Percentiles rank a stretch among this genome's conserved stretches.
Conservation (phyloP, 2,888 invertebrate genomes). For the Drosophila lutescens region DNA sequence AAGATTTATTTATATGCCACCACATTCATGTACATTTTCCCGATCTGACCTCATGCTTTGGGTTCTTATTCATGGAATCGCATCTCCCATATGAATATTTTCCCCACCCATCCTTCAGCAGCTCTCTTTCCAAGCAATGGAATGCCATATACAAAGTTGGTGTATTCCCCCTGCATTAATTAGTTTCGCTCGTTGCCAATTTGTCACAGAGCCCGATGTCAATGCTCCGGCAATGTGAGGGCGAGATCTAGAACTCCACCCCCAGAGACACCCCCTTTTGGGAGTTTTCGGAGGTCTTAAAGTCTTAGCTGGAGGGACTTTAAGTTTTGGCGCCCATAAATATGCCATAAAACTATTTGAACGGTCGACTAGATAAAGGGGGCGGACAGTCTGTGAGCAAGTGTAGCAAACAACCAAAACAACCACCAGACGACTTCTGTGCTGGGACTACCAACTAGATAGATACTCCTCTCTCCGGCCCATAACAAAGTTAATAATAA, state of each 20-base stretch:
- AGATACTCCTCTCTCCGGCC: conserved; percentile 46
- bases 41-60: background rate
- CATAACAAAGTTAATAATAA: conserved; percentile 78
- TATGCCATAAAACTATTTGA: conserved; percentile 77
- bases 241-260: conserved; percentile 14
- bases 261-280: conserved; percentile 10
- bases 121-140: conserved; percentile 14
- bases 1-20: background rate
- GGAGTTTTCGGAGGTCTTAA: conserved; percentile 56
- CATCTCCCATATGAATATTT: conserved; percentile 26
- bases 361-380: conserved; percentile 69
- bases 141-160: conserved; percentile 43
- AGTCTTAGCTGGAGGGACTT: conserved; percentile 63
- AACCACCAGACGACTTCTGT: conserved; percentile 57
- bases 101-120: background rate
- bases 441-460: conserved; percentile 48
- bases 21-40: background rate
- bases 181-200: conserved; percentile 66
- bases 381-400: conserved; percentile 57
- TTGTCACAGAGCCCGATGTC: conserved; percentile 61
- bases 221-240: conserved; percentile 34
- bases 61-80: background rate
- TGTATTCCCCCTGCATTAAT: conserved; percentile 56
- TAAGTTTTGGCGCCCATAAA: conserved; percentile 74
- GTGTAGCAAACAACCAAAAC: conserved; percentile 56